Conservation (phyloP, 1,140 invertebrate species). For the Glossosoma conforme region DNA sequence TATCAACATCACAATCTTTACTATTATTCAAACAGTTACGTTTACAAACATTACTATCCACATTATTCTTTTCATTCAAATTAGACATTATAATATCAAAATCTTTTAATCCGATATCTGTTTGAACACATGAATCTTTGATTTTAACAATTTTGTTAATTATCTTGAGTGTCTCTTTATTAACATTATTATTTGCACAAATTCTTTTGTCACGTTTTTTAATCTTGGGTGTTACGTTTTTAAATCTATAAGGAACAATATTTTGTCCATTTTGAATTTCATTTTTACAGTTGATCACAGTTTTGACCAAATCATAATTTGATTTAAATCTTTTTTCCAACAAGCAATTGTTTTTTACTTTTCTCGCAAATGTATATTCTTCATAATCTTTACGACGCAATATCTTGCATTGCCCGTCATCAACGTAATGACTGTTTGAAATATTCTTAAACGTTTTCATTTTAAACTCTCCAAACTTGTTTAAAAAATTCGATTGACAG, state of each 20-base stretch:
- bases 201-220: background rate
- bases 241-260: too few species aligned
- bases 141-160: too few species aligned
- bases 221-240: too few species aligned
- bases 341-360: background rate
- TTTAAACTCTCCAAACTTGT: too few species aligned
- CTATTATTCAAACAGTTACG: background rate
- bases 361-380: constrained; percentile 8
- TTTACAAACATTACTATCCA: background rate
- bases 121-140: constrained; percentile 10
- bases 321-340: constrained; percentile 1
- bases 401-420: too few species aligned
- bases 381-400: too few species aligned
- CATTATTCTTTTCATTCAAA: constrained; percentile 5
- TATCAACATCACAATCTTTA: background rate
- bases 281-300: constrained; percentile 9
- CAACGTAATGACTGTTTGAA: too few species aligned
- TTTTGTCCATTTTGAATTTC: background rate
- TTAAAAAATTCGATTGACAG: too few species aligned
- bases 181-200: background rate
- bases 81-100: constrained; percentile 7
- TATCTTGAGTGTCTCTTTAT: background rate
- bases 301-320: constrained; percentile 15
- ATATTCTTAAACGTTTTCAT: too few species aligned
- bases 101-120: constrained; percentile 11